A percentile compares a stretch with the other conserved stretches of the same genome.
Evolutionary conservation across 2,888 invertebrate species (phyloP).

Genomic region (Dichetophora obliterata): DNA sequence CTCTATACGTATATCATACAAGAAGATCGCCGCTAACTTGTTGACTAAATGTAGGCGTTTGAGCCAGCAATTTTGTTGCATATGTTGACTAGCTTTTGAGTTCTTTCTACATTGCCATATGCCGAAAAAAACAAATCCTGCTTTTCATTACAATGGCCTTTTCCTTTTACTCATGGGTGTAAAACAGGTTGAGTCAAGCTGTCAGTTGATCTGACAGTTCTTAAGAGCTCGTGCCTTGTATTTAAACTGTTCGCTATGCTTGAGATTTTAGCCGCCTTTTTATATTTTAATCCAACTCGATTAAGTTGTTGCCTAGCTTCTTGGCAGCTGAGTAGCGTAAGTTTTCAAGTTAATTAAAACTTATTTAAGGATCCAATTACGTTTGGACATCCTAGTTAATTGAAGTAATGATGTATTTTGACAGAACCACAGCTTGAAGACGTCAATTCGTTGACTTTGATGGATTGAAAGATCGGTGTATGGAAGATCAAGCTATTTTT

Average conservation of each 20-base stretch:
- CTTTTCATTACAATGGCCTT: not conserved
- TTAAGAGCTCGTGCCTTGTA: not conserved
- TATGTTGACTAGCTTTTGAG: not conserved
- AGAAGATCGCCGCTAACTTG: not conserved
- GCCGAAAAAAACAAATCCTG: not conserved
- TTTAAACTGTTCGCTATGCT: not conserved
- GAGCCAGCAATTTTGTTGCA: not conserved
- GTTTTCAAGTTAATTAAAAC: conserved; percentile 20
- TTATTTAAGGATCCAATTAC: not conserved
- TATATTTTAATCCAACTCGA: not conserved
- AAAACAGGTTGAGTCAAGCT: conserved; percentile 7
- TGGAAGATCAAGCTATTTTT: too few relatives aligned
- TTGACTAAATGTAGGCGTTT: conserved; percentile 4
- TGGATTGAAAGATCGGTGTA: too few relatives aligned
- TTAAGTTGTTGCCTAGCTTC: conserved; percentile 11
- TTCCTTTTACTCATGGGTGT: not conserved
- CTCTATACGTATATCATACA: too few relatives aligned
- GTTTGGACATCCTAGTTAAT: not conserved
- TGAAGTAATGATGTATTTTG: not conserved
- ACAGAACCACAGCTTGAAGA: too few relatives aligned
- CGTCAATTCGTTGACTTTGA: too few relatives aligned
- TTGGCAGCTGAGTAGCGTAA: conserved; percentile 3
- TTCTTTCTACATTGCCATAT: not conserved
- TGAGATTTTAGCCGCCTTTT: not conserved
- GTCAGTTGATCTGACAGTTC: conserved; percentile 17